Base-by-base conservation (phyloP, 2,888 invertebrate genomes). In the Adelognathus sp. region DNA sequence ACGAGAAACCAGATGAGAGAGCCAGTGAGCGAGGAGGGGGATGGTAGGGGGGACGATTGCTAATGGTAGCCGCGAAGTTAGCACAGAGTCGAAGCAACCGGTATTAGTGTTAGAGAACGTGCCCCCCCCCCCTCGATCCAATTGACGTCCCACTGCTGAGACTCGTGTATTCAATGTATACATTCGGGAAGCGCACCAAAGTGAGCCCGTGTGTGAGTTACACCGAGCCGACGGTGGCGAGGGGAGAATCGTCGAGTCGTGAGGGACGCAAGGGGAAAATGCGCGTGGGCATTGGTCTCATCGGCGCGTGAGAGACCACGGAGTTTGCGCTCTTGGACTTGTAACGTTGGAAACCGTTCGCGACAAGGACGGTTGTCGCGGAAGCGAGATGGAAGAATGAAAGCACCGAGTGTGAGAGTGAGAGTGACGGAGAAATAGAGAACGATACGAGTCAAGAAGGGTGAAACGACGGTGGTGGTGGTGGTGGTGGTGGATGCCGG, bases 401-500 rank as follows among this genome's bases (percentile, higher is more conserved):
- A 67, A 46, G 78, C 46, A 73, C 29, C 56, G 70, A 52, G 73
- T 50, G 46, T 61, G 27, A 73, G 56, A n/a, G n/a, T n/a, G 64
- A 74, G 60, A 69, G 46, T 46, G 52, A 73, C 11, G 58, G 56
- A 77, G 46, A 78, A 50, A 70, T 29, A 73, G 60, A 36, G 11
- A 21, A 1, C 0, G 36, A 18, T n/a, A 16, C 5, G 18, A 44
- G 69, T 50, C 54, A 66, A 21, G 0, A n/a, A 21, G 69, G 21
- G 61, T 33, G 41, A 56, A 44, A 61, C 69, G 27, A 44, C 6
- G 9, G 36, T 9, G 36, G 36, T 63, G 60, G 73, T 36, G 64
- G 9, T 29, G 56, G 56, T 58, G 63, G 69, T 71, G 83, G 81
- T 75, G 82, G 66, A 82, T 70, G 67, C 50, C 63, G 73, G 69